A percentile compares a stretch with the other conserved stretches of the same genome.
These are phyloP conservation scores for Solea solea DNA, from an alignment of 2,113 vertebrate genomes.

Conservation along the genomic window DNA sequence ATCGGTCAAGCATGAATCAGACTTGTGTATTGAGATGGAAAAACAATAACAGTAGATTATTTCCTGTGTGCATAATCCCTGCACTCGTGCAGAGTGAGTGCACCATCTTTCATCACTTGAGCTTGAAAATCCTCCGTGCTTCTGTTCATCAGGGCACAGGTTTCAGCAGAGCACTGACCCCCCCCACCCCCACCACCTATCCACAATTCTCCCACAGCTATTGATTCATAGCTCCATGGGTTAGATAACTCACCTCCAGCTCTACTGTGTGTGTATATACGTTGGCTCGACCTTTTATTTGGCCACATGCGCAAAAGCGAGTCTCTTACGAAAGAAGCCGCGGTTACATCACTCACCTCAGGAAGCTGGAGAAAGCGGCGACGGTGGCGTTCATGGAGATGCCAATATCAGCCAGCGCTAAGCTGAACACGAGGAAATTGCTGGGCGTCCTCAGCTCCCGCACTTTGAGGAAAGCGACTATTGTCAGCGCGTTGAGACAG, in stretches of 20 bases:
- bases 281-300: background rate
- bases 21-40: background rate
- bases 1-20: background rate
- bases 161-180: slow-evolving; percentile 2
- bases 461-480: slow-evolving; percentile 91
- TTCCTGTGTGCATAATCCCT: background rate
- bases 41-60: background rate
- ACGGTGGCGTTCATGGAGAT: slow-evolving; percentile 92
- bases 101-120: slow-evolving; percentile 29
- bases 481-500: slow-evolving; percentile 90
- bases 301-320: background rate
- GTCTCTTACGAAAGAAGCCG: slow-evolving; percentile 22
- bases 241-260: background rate
- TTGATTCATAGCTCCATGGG: background rate
- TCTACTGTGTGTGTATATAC: background rate
- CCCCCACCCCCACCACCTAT: background rate
- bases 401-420: slow-evolving; percentile 91
- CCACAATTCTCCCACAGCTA: background rate
- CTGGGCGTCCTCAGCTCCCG: slow-evolving; percentile 89
- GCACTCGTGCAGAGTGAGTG: background rate
- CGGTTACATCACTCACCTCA: slow-evolving; percentile 84
- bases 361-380: slow-evolving; percentile 92
- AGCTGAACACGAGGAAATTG: slow-evolving; percentile 91
- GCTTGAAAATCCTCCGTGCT: slow-evolving; percentile 31
- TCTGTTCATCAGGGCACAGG: background rate